Evolutionary conservation across 1,140 invertebrate genomes (phyloP).

Genomic region (Penaeus vannamei): DNA sequence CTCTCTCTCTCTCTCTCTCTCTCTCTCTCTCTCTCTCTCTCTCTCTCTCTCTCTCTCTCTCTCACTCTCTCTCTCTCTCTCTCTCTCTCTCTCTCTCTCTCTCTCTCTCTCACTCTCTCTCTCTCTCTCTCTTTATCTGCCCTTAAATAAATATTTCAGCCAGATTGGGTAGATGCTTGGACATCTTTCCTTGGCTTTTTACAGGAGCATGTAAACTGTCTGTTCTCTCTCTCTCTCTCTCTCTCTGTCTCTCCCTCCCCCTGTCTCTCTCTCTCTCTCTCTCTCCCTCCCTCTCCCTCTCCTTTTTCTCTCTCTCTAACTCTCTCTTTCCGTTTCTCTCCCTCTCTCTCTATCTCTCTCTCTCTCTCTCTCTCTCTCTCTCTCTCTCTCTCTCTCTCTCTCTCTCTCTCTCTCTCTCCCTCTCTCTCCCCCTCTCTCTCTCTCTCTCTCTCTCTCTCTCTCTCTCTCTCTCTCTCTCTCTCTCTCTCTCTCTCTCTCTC

Average conservation of each 20-base stretch:
- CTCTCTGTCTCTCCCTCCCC: neutral
- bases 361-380: conserved; percentile 19
- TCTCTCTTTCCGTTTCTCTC: conserved; percentile 24
- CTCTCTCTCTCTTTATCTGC: too few relatives aligned
- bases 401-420: conserved; percentile 6
- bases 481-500: conserved; percentile 19
- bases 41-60: too few relatives aligned
- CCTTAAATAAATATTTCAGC: too few relatives aligned
- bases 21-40: too few relatives aligned
- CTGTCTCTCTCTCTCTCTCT: conserved; percentile 13
- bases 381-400: conserved; percentile 27
- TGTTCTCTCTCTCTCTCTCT: conserved; percentile 28
- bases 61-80: too few relatives aligned
- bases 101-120: too few relatives aligned
- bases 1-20: too few relatives aligned
- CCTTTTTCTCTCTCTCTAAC: conserved; percentile 1
- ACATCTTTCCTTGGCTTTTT: too few relatives aligned
- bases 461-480: conserved; percentile 24
- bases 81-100: too few relatives aligned
- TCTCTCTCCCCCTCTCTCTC: conserved; percentile 27
- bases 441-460: conserved; percentile 13
- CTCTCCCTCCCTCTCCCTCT: conserved; percentile 18
- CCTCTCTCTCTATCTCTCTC: conserved; percentile 11
- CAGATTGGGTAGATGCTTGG: too few relatives aligned
- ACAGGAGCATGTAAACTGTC: too few relatives aligned